These are phyloP conservation scores for Sebastes kiyomatsui DNA, from an alignment of 2,797 vertebrate species.

Conservation along the genomic window DNA sequence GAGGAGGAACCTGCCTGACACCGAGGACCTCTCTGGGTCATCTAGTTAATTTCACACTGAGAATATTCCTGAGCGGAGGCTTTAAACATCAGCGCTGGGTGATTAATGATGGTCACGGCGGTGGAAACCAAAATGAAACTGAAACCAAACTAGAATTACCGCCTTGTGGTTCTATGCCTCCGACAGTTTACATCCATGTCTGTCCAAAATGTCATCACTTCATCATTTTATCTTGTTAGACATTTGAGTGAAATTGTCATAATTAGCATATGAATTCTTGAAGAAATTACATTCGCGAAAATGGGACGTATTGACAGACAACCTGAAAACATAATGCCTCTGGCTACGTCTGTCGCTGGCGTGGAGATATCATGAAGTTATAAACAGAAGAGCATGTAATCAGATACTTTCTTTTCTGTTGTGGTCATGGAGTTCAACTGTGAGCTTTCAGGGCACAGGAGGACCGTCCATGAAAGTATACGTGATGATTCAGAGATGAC, in stretches of 20 bases:
- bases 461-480: neutral
- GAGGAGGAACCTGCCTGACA: neutral
- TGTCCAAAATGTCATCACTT: too few relatives aligned
- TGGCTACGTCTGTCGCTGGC: too few relatives aligned
- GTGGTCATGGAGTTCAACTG: neutral
- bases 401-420: neutral
- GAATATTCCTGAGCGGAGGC: neutral
- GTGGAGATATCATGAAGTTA: too few relatives aligned
- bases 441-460: neutral
- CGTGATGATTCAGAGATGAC: conserved; percentile 4
- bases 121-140: neutral
- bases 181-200: neutral
- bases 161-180: too few relatives aligned
- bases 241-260: too few relatives aligned
- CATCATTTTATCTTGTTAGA: too few relatives aligned
- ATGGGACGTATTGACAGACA: too few relatives aligned
- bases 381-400: neutral
- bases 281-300: too few relatives aligned
- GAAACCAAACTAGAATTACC: neutral
- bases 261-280: too few relatives aligned
- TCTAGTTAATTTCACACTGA: neutral
- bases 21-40: neutral
- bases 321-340: too few relatives aligned
- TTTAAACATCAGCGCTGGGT: neutral
- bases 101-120: neutral